Evolutionary conservation across 2,888 invertebrate species (phyloP), one percentile per base, ranked within the genome.

Genomic region (Sesamia inferens): DNA sequence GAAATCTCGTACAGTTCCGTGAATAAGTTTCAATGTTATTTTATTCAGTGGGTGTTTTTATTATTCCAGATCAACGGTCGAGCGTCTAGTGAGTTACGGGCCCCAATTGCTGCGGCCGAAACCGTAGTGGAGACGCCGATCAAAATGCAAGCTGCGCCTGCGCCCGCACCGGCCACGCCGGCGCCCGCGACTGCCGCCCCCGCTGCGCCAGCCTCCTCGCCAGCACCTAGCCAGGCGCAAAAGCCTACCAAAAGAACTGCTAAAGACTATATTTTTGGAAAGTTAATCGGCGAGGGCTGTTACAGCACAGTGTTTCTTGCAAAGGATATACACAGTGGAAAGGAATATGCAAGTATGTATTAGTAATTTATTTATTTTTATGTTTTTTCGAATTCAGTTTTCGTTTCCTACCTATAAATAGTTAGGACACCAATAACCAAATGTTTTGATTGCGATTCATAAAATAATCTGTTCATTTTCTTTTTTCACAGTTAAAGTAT

Each of bases 301-400:
- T 99, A 98, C 94, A 99, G 99, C 89, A 98, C 98, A 78, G 99
- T 99, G 69, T 99, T 98, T 94, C 97, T 99, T 85, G 99, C 99
- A 68, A 98, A 98, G 93, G 99, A 99, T 94, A 98, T 99, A 79
- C 98, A 98, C 92, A 98, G 98, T 72, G 97, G 97, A 89, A 98
- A 97, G 90, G 99, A 99, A 96, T 99, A 98, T 97, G 99, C 99
- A 96, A 99, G 99, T 99, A 97, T 97, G 98, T 97, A 81, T 81
- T 57, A 47, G 16, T 48, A 16, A 22, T 58, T 47, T 0, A 2
- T 7, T 31, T 76, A 66, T 62, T 61, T 24, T 44, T 11, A n/a
- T n/a, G n/a, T 44, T 44, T 44, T 11, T 44, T 44, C 13, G 11
- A 44, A 44, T 44, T 44, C 44, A 19, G 39, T 61, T 58, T 51